A percentile compares a stretch with the other conserved stretches of the same genome.
Evolutionary conservation across 2,888 invertebrate genomes (phyloP).

Genomic region (Parasteatoda lunata): DNA sequence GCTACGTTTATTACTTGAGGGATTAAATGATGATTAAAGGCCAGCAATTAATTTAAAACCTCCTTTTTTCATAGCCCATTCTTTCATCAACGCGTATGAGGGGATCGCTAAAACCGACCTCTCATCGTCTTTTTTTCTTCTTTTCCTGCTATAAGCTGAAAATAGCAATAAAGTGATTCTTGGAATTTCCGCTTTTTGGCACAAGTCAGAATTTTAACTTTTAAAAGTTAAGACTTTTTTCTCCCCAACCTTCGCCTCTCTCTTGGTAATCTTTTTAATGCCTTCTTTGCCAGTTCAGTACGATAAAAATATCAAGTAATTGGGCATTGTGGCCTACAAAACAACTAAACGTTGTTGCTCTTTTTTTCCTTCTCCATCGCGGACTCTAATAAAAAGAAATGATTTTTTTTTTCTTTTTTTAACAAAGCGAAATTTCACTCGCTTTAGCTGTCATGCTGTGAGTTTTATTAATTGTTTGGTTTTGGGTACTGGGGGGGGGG

Average conservation of each 20-base stretch:
- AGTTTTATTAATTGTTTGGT: constrained; percentile 63
- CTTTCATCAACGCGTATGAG: constrained; percentile 1
- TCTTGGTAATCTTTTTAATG: constrained; percentile 26
- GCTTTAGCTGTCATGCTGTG: constrained; percentile 44
- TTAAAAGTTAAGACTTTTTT: constrained; percentile 18
- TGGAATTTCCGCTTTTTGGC: constrained; percentile 66
- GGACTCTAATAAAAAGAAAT: constrained; percentile 59
- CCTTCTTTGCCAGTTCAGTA: constrained; percentile 56
- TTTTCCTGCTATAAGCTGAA: constrained; percentile 44
- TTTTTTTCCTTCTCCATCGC: constrained; percentile 17
- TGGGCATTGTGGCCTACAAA: constrained; percentile 61
- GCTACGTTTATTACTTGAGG: constrained; percentile 1
- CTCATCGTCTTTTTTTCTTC: constrained; percentile 14
- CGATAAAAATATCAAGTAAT: constrained; percentile 66
- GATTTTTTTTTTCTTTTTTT: constrained; percentile 34
- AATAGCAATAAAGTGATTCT: constrained; percentile 63
- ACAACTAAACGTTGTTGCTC: constrained; percentile 48
- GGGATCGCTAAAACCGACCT: not conserved
- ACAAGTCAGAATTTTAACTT: constrained; percentile 50
- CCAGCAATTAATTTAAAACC: constrained; percentile 58
- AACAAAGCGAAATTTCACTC: constrained; percentile 56
- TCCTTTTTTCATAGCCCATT: constrained; percentile 26
- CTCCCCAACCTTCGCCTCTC: constrained; percentile 24
- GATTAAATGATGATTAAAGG: constrained; percentile 61
- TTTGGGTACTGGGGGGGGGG: constrained; percentile 34